Evolutionary conservation across 23 tunicate species (phyloP).

Genomic region (Styela clava): DNA sequence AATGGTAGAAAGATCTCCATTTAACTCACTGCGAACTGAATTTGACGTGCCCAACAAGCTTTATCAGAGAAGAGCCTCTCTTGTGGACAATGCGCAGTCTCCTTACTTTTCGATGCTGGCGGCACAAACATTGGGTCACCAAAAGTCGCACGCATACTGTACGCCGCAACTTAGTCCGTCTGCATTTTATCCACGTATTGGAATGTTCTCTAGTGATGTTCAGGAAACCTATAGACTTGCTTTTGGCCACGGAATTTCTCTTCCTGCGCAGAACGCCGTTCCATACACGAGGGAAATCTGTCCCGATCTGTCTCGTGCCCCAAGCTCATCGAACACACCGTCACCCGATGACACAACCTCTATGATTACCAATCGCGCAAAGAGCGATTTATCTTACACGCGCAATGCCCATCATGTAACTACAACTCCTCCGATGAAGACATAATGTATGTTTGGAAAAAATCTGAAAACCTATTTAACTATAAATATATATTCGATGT

Average conservation of each 20-base stretch:
- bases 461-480: too few relatives aligned
- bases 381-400: not conserved
- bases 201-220: not conserved
- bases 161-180: not conserved
- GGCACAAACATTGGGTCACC: slow-evolving; percentile 3
- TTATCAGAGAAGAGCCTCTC: not conserved
- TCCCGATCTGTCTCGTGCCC: not conserved
- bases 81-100: not conserved
- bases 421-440: not conserved
- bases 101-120: slow-evolving; percentile 12
- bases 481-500: too few relatives aligned
- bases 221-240: slow-evolving; percentile 7
- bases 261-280: not conserved
- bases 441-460: too few relatives aligned
- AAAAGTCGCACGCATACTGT: not conserved
- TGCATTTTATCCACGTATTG: slow-evolving; percentile 6
- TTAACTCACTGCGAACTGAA: not conserved
- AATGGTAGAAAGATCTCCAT: not conserved
- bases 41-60: slow-evolving; percentile 4
- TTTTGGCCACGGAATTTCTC: slow-evolving; percentile 1
- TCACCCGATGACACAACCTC: not conserved
- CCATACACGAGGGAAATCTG: not conserved
- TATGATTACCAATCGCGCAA: not conserved
- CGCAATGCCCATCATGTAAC: not conserved
- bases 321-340: not conserved